Conservation (phyloP, 35 echinoderm and acorn worm genomes). For the Heliocidaris tuberculata region DNA sequence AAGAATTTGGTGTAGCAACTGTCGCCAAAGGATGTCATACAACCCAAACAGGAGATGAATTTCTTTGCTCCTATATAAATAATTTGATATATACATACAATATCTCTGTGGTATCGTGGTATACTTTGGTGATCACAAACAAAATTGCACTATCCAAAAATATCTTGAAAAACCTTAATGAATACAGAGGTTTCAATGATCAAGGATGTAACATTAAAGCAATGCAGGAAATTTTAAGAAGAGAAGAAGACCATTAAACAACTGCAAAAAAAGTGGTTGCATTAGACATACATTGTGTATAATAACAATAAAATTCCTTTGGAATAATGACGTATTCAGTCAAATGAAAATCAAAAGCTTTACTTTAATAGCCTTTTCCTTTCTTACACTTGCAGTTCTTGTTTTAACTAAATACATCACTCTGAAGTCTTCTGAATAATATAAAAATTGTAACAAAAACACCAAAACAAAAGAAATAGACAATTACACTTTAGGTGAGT, state of each 20-base stretch:
- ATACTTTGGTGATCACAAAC: not conserved
- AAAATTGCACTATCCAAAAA: not conserved
- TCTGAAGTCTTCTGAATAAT: not conserved
- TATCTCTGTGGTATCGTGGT: not conserved
- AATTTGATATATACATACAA: not conserved
- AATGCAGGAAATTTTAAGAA: not conserved
- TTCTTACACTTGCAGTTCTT: too few relatives aligned
- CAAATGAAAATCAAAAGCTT: not conserved
- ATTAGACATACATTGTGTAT: not conserved
- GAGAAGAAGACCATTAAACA: not conserved
- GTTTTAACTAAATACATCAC: too few relatives aligned
- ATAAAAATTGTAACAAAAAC: not conserved
- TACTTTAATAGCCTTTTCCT: too few relatives aligned
- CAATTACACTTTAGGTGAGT: not conserved
- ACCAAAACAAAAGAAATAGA: not conserved
- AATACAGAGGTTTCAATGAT: not conserved
- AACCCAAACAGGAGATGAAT: not conserved
- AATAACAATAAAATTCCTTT: not conserved
- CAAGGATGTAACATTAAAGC: too few relatives aligned
- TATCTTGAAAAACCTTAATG: not conserved
- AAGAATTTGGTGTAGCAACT: too few relatives aligned
- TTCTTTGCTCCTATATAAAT: not conserved
- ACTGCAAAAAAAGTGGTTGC: too few relatives aligned
- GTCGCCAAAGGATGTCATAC: too few relatives aligned
- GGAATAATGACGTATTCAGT: not conserved